Evolutionary conservation across 2,113 vertebrate species (phyloP).

Genomic region (Lontra canadensis): DNA sequence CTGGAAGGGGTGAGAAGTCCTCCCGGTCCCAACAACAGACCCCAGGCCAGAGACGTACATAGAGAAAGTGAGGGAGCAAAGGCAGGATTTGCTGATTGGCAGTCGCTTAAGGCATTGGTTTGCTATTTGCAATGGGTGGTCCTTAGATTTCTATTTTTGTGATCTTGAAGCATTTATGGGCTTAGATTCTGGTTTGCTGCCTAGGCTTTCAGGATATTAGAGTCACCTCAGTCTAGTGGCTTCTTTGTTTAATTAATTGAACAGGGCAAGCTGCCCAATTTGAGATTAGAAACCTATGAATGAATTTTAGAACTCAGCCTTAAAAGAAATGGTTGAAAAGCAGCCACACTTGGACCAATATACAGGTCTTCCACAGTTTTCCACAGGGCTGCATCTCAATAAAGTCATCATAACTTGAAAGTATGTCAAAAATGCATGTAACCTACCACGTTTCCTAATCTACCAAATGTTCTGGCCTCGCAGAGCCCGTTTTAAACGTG

Average conservation of each 20-base stretch:
- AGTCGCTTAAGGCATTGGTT: accelerated
- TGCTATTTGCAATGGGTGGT: not conserved
- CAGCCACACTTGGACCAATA: not conserved
- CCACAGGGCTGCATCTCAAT: not conserved
- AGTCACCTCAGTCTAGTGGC: not conserved
- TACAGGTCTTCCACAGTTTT: not conserved
- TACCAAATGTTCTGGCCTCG: not conserved
- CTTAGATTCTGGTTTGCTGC: not conserved
- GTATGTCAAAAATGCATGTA: not conserved
- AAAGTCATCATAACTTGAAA: not conserved
- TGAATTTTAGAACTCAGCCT: not conserved
- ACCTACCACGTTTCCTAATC: not conserved
- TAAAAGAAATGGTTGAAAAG: not conserved
- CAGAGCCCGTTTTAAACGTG: accelerated
- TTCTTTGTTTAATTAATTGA: not conserved
- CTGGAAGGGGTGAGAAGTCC: not conserved
- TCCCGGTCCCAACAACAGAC: not conserved
- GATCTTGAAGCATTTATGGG: not conserved
- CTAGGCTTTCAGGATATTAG: not conserved
- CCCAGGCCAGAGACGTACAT: not conserved
- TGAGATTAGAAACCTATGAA: not conserved
- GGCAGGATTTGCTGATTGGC: not conserved
- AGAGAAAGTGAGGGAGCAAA: not conserved
- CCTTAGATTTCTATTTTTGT: not conserved
- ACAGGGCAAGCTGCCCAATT: not conserved